Percentiles rank a stretch among this genome's conserved stretches.
These are phyloP conservation scores for Drosophila emarginata DNA, from an alignment of 2,888 invertebrate species.

Conservation along the genomic window DNA sequence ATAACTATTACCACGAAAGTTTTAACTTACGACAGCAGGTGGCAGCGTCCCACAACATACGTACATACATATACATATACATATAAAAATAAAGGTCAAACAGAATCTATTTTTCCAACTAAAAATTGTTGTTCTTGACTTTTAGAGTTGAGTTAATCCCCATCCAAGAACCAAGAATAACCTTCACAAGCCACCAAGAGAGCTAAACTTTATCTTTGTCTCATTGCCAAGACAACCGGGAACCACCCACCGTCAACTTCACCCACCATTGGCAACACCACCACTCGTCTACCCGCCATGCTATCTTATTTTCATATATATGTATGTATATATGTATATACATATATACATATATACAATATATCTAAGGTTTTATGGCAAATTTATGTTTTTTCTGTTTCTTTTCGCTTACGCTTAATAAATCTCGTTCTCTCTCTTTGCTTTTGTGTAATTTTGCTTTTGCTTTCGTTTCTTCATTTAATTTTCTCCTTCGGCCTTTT, in stretches of 20 bases:
- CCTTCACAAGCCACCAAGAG: conserved; percentile 34
- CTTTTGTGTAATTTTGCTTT: conserved; percentile 14
- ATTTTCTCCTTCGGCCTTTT: conserved; percentile 35
- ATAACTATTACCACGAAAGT: no score
- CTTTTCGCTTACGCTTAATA: conserved; percentile 48
- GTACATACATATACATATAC: no score
- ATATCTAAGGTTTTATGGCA: conserved; percentile 26
- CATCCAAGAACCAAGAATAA: conserved; percentile 12
- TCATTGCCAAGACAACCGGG: conserved; percentile 57
- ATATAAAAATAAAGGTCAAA: conserved; percentile 44
- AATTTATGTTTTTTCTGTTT: conserved; percentile 54
- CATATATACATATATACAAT: neutral
- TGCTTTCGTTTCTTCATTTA: conserved; percentile 8
- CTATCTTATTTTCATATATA: neutral
- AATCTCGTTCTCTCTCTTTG: conserved; percentile 35
- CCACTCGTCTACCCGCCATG: neutral
- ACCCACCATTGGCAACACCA: neutral
- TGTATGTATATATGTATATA: neutral
- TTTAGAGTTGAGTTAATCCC: conserved; percentile 23
- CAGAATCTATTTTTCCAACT: conserved; percentile 8
- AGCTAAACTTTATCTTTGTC: conserved; percentile 38
- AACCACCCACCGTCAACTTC: neutral
- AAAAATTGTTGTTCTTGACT: conserved; percentile 37
- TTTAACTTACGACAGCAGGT: no score
- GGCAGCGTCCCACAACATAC: no score